Percentiles rank a stretch among this genome's conserved stretches.
These are phyloP conservation scores for Clinocottus analis DNA, from an alignment of 2,113 vertebrate genomes.

Conservation along the genomic window DNA sequence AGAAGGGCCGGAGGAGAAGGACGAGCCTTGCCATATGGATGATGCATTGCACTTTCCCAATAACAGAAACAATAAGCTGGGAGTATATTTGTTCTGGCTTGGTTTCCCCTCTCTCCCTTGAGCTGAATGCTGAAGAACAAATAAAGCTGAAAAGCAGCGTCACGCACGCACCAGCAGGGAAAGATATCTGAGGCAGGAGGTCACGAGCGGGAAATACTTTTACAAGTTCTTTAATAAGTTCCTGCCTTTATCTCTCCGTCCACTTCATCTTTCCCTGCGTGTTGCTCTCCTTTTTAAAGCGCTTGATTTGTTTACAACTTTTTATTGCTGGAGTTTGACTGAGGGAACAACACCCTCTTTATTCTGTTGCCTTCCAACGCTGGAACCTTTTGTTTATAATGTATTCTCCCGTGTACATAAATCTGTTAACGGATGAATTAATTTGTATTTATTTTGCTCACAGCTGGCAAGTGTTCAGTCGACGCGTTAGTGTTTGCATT, in stretches of 20 bases:
- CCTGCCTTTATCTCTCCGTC: slow-evolving; percentile 36
- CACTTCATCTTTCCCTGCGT: slow-evolving; percentile 30
- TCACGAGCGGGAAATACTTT: slow-evolving; percentile 53
- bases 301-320: slow-evolving; percentile 24
- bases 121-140: slow-evolving; percentile 35
- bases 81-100: slow-evolving; percentile 49
- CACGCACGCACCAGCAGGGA: slow-evolving; percentile 6
- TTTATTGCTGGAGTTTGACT: slow-evolving; percentile 51
- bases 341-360: neutral
- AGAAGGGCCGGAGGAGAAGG: neutral
- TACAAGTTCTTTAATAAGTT: slow-evolving; percentile 55
- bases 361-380: neutral
- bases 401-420: neutral
- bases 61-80: slow-evolving; percentile 61
- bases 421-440: neutral
- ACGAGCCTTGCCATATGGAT: slow-evolving; percentile 13
- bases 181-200: slow-evolving; percentile 31
- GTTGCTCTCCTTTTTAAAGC: slow-evolving; percentile 40
- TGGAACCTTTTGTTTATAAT: neutral
- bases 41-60: slow-evolving; percentile 30
- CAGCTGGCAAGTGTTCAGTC: neutral
- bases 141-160: slow-evolving; percentile 31
- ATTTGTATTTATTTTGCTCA: neutral
- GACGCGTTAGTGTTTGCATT: neutral
- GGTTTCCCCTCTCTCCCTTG: neutral